Conservation (phyloP, 2,888 invertebrate genomes). For the Drosophila neotestacea region DNA sequence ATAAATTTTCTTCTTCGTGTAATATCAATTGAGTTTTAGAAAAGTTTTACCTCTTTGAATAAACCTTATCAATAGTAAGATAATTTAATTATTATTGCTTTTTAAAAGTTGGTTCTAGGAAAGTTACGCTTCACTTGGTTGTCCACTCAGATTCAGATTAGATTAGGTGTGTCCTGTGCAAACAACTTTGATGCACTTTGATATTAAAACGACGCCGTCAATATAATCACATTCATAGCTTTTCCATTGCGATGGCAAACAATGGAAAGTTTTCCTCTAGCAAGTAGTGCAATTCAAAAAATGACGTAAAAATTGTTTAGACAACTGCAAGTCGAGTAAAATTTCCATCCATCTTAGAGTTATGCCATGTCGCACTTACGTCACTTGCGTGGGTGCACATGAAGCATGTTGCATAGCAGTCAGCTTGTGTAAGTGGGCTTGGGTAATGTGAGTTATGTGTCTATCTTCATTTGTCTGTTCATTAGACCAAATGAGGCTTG, state of each 20-base stretch:
- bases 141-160: conserved; percentile 9
- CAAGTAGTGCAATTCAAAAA: conserved; percentile 30
- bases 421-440: conserved; percentile 32
- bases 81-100: too few species aligned
- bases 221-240: conserved; percentile 8
- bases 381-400: conserved; percentile 36
- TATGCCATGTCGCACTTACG: conserved; percentile 41
- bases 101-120: background rate
- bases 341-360: conserved; percentile 21
- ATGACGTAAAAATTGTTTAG: conserved; percentile 59
- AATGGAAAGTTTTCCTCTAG: conserved; percentile 48
- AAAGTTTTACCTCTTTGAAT: background rate
- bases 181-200: conserved; percentile 18
- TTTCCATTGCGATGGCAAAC: conserved; percentile 31
- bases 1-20: background rate
- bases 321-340: conserved; percentile 36
- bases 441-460: conserved; percentile 41
- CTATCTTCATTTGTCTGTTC: conserved; percentile 25
- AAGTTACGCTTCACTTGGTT: conserved; percentile 1
- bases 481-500: conserved; percentile 40
- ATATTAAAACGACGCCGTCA: conserved; percentile 12
- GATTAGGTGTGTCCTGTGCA: conserved; percentile 29
- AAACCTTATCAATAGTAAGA: background rate
- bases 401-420: conserved; percentile 7
- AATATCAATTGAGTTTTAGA: too few species aligned